These are phyloP conservation scores for Oncopeltus fasciatus DNA, from an alignment of 1,140 invertebrate genomes.

Conservation along the genomic window DNA sequence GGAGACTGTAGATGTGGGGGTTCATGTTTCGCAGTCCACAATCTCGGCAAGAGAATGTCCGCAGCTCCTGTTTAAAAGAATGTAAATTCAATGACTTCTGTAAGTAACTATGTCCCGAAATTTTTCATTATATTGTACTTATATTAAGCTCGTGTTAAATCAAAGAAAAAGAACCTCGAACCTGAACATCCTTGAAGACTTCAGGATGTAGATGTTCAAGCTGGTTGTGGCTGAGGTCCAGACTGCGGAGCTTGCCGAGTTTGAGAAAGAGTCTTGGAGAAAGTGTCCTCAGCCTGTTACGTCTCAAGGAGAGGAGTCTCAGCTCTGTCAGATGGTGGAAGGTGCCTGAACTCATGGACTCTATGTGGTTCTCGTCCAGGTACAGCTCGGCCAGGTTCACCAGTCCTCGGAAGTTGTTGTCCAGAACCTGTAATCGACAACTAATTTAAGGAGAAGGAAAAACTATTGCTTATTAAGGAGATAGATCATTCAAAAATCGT, in stretches of 20 bases:
- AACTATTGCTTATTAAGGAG: no score
- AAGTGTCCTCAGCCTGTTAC: slow-evolving; percentile 52
- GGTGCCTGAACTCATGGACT: slow-evolving; percentile 44
- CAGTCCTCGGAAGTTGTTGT: slow-evolving; percentile 31
- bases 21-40: slow-evolving; percentile 57
- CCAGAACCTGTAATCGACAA: slow-evolving; percentile 25
- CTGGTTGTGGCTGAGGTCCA: slow-evolving; percentile 62
- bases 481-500: neutral
- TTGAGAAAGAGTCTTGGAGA: slow-evolving; percentile 49
- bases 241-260: slow-evolving; percentile 45
- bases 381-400: slow-evolving; percentile 32
- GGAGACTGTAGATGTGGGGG: slow-evolving; percentile 56
- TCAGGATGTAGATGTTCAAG: slow-evolving; percentile 52
- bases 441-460: no score
- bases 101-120: no score
- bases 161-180: slow-evolving; percentile 30
- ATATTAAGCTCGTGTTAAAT: no score
- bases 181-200: slow-evolving; percentile 58
- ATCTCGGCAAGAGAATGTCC: slow-evolving; percentile 47
- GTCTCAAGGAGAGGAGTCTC: slow-evolving; percentile 46
- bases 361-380: slow-evolving; percentile 35
- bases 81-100: neutral
- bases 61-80: slow-evolving; percentile 40
- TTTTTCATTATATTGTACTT: no score
- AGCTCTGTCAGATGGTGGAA: slow-evolving; percentile 54